Conservation (phyloP, 35 echinoderm and acorn worm genomes). For the Acanthaster planci region DNA sequence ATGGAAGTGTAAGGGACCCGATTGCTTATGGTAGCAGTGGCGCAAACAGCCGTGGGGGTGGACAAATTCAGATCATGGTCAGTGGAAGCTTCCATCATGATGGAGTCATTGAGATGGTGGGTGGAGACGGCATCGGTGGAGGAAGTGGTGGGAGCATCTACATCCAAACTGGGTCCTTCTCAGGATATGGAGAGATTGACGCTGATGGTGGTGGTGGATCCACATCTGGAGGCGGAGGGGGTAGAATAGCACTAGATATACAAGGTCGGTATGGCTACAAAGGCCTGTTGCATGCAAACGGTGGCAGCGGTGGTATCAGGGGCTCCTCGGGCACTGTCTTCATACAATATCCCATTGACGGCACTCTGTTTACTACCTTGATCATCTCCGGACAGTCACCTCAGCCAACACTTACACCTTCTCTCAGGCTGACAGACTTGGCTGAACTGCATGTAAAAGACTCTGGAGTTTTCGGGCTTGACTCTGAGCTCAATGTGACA, state of each 20-base stretch:
- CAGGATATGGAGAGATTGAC: slow-evolving; percentile 55
- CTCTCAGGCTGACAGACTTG: slow-evolving; percentile 21
- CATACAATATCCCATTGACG: slow-evolving; percentile 10
- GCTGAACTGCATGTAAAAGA: slow-evolving; percentile 50
- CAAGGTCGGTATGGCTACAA: slow-evolving; percentile 22
- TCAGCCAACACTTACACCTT: slow-evolving; percentile 35
- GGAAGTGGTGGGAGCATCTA: slow-evolving; percentile 87
- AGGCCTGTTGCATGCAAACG: slow-evolving; percentile 52
- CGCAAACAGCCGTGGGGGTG: slow-evolving; percentile 41
- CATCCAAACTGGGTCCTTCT: slow-evolving; percentile 39
- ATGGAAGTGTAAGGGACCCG: slow-evolving; percentile 66
- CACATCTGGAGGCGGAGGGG: slow-evolving; percentile 68
- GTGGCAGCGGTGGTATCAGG: slow-evolving; percentile 28
- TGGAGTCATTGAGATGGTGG: slow-evolving; percentile 67
- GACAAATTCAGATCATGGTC: slow-evolving; percentile 60
- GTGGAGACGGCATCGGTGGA: slow-evolving; percentile 40
- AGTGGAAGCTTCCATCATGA: slow-evolving; percentile 32
- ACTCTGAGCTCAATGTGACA: slow-evolving; percentile 18
- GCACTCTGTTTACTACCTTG: slow-evolving; percentile 10
- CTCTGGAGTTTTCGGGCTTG: slow-evolving; percentile 36
- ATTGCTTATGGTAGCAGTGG: slow-evolving; percentile 65
- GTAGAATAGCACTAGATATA: slow-evolving; percentile 65
- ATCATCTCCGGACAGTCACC: slow-evolving; percentile 43
- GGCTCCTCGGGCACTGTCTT: slow-evolving; percentile 67
- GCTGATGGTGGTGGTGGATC: slow-evolving; percentile 45